Percentiles rank a stretch among this genome's conserved stretches.
Evolutionary conservation across 2,113 vertebrate species (phyloP).

Genomic region (Agapornis roseicollis): DNA sequence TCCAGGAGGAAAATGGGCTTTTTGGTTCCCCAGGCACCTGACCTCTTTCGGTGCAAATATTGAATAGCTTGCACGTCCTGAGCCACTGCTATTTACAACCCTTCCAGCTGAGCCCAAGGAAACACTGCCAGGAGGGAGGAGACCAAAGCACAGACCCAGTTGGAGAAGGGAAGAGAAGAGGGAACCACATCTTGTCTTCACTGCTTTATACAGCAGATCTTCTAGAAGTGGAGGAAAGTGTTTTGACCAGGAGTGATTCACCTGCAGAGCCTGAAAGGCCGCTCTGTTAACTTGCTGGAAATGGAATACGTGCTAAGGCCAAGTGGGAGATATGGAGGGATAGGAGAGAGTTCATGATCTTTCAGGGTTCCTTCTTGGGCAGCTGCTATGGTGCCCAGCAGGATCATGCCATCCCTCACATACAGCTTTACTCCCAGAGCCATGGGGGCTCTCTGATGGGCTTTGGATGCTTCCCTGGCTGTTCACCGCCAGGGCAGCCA

Average conservation of each 20-base stretch:
- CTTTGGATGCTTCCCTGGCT: background rate
- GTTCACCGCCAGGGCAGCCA: accelerated
- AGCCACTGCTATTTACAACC: constrained; percentile 45
- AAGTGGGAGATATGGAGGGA: background rate
- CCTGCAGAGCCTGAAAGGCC: background rate
- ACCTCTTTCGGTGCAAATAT: constrained; percentile 50
- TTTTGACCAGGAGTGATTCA: background rate
- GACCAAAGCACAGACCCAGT: accelerated
- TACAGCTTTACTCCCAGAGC: background rate
- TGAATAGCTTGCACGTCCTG: constrained; percentile 15
- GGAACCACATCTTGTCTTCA: background rate
- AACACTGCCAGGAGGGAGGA: background rate
- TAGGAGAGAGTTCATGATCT: background rate
- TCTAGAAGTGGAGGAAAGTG: background rate
- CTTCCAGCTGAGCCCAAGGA: constrained; percentile 40
- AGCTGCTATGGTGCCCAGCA: background rate
- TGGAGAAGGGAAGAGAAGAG: background rate
- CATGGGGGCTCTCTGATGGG: background rate
- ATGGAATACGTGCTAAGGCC: background rate
- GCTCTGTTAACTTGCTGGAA: background rate
- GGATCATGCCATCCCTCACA: accelerated
- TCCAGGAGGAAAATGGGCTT: constrained; percentile 45
- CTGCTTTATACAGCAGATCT: background rate
- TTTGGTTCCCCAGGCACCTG: constrained; percentile 52
- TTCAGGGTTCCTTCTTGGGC: background rate